Evolutionary conservation across 2,797 vertebrate species (phyloP), one percentile per base, ranked within the genome.

Genomic region (Sebastes diploproa): DNA sequence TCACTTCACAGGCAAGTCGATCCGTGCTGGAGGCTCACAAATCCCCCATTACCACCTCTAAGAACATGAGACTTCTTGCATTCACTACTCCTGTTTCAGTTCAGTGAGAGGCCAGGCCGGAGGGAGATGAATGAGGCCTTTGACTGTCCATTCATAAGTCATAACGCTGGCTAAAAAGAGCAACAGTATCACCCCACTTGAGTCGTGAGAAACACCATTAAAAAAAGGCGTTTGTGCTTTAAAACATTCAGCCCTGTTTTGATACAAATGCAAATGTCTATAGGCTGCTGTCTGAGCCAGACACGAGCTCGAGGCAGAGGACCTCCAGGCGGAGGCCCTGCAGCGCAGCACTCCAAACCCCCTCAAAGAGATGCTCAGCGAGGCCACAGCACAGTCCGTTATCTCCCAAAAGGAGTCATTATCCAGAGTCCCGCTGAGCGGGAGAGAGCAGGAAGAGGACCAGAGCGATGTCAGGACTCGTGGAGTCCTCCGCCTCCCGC

Each of bases 351-450:
- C 74, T 83, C 70, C 50, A 77, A 22, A 46, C 52, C 29, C 22
- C 59, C 58, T 60, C 63, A 34, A 69, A 82, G 77, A 75, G 29
- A 22, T 70, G 74, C 60, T 66, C 73, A 52, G 71, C 23, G 3
- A 75, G 66, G 56, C 86, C 82, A 58, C 65, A 54, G 72, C 50
- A 63, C 63, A 77, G 63, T 75, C 84, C 77, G 84, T 89, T 86
- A 88, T 87, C 75, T 83, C 83, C 86, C 87, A 84, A 82, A 85
- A 82, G 75, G 72, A 82, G 72, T 88, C 92, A 89, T 90, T 92
- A 92, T 70, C 58, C 72, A 38, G 82, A 77, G 29, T 76, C 88
- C 74, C 34, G 70, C 88, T 77, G 86, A 75, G 89, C 80, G 3
- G 1, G 23, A 42, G 59, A 77, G 75, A 79, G 71, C 83, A 74